A percentile compares a stretch with the other conserved stretches of the same genome.
Evolutionary conservation across 2,888 invertebrate species (phyloP).

Genomic region (Sympetrum striolatum): DNA sequence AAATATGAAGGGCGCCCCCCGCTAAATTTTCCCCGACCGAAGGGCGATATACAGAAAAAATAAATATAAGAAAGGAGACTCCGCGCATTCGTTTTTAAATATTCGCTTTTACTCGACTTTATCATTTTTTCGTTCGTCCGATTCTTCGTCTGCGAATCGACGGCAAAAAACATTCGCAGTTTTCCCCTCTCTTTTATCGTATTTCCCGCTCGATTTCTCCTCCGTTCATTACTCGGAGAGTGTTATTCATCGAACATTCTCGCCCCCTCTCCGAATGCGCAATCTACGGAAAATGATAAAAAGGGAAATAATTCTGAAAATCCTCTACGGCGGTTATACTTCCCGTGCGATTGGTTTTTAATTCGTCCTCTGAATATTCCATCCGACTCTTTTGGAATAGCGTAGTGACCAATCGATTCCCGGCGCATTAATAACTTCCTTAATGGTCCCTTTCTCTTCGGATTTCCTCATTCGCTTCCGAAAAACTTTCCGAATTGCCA

Average conservation of each 20-base stretch:
- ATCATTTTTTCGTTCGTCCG: not conserved
- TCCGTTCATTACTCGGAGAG: not conserved
- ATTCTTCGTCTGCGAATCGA: not conserved
- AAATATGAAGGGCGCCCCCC: conserved; percentile 1
- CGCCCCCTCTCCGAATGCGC: not conserved
- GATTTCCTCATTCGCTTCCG: not conserved
- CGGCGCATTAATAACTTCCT: conserved; percentile 41
- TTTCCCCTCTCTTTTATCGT: not conserved
- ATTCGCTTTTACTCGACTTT: not conserved
- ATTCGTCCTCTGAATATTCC: conserved; percentile 4
- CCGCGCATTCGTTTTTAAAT: not conserved
- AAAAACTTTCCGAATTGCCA: conserved; percentile 23
- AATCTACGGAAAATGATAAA: not conserved
- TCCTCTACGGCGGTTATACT: not conserved
- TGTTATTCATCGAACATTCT: not conserved
- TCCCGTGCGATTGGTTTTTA: conserved; percentile 7
- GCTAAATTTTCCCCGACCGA: not conserved
- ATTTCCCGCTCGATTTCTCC: not conserved
- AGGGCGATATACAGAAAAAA: not conserved
- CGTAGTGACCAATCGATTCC: conserved; percentile 17
- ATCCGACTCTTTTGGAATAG: not conserved
- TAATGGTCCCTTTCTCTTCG: not conserved
- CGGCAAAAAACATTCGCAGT: not conserved
- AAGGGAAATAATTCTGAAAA: not conserved
- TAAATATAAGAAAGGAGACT: not conserved